Evolutionary conservation across 2,113 vertebrate species (phyloP).

Genomic region (Epinephelus cyanopodus): DNA sequence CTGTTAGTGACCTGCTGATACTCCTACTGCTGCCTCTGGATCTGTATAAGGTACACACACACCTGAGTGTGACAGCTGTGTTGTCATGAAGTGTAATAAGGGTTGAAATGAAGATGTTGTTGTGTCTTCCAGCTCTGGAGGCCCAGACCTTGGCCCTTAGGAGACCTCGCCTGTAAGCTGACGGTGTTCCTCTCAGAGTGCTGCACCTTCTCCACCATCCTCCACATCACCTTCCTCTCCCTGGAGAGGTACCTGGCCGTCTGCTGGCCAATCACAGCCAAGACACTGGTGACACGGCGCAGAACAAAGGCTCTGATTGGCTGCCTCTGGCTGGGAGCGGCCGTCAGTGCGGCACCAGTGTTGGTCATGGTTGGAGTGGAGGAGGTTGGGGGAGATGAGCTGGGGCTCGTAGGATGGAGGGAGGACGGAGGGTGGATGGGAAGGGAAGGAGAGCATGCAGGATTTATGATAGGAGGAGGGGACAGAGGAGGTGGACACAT

Average conservation of each 20-base stretch:
- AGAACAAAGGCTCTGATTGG: constrained; percentile 81
- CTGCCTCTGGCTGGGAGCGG: constrained; percentile 81
- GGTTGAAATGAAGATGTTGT: background rate
- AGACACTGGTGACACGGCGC: constrained; percentile 78
- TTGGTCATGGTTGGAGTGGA: constrained; percentile 84
- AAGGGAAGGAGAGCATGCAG: constrained; percentile 50
- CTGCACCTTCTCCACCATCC: constrained; percentile 87
- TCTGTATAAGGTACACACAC: constrained; percentile 82
- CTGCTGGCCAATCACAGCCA: constrained; percentile 85
- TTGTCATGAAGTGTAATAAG: background rate
- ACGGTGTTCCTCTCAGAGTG: constrained; percentile 85
- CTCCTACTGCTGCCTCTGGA: constrained; percentile 85
- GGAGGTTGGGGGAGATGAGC: constrained; percentile 69
- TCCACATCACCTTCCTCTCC: constrained; percentile 87
- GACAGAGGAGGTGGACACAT: constrained; percentile 36
- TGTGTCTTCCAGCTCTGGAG: constrained; percentile 79
- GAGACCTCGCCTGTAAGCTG: constrained; percentile 82
- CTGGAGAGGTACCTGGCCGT: constrained; percentile 85
- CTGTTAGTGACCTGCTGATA: constrained; percentile 85
- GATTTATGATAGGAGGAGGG: constrained; percentile 25
- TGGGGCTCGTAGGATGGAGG: constrained; percentile 47
- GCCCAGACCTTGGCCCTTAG: constrained; percentile 83
- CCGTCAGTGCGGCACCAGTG: constrained; percentile 81
- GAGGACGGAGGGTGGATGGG: constrained; percentile 54
- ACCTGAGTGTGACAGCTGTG: background rate